Evolutionary conservation across 2,888 invertebrate species (phyloP), one percentile per base, ranked within the genome.

Genomic region (Ischnus inquisitorius): DNA sequence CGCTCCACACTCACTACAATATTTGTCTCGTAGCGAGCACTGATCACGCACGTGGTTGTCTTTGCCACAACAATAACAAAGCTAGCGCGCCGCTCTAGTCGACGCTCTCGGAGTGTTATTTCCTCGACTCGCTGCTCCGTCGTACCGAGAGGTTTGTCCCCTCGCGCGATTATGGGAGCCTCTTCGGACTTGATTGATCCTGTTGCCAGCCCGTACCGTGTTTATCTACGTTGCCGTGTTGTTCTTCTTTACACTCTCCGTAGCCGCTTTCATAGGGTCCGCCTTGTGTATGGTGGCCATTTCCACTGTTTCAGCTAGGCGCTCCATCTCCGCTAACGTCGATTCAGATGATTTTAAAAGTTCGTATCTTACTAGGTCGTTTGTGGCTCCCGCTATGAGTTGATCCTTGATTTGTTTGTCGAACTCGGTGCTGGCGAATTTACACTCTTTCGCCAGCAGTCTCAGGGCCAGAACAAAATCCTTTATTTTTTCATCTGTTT

Each of bases 391-490:
- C 12, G 25, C 54, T 46, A 83, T 76, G 3, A 79, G 64, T 46
- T 82, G 72, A 39, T 72, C 72, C 43, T 78, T 82, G 14, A 82
- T 71, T 25, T 82, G 57, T 12, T 72, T 65, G 3, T 82, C 67
- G 4, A 41, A 46, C 6, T 82, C 78, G 10, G 67, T 46, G 6
- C 3, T 28, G 41, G 77, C 25, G 41, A 82, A 82, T 46, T 82
- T 62, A 28, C 72, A 82, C 64, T 78, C 28, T 16, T 54, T 69
- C 3, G 77, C 72, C 62, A 78, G 28, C 3, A 25, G 34, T 72
- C 69, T 19, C 19, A 82, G 28, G 1, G 60, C 34, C 46, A 39
- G 16, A 28, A 79, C 48, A 57, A 60, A 82, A 10, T 74, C 75
- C 65, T 71, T 57, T 12, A 75, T 68, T 57, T 60, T 39, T 62